Base-by-base conservation (phyloP, 2,888 invertebrate genomes). In the Amphipoea oculea region DNA sequence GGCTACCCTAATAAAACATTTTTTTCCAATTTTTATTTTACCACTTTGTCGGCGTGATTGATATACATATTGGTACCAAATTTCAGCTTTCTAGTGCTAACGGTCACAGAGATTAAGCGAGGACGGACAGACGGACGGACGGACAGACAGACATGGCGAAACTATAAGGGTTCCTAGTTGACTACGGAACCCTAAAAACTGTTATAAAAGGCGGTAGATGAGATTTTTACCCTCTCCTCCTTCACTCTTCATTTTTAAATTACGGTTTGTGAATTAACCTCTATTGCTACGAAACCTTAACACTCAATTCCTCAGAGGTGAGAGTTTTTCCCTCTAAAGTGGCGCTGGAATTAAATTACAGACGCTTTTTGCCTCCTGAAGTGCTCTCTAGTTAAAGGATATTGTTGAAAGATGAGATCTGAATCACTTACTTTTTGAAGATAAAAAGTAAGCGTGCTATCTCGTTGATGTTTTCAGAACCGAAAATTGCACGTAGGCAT, bases 261-360 rank as follows among this genome's bases (percentile, higher is more conserved):
- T 40, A 54, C 57, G 66, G 29, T 70, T 60, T 66, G 4, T 9
- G 36, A 51, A 51, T 60, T 54, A 60, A 36, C 51, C 65, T 62
- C 54, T 2, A 60, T 78, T 57, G 63, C 20, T 54, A 48, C 57
- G 12, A 67, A 14, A 72, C 51, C 36, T 36, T 72, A n/a, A 73
- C 48, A 62, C 14, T 66, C 17, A 6, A 23, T 48, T 51, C n/a
- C 57, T 23, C n/a, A 23, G 48, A 81, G 57, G 45, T 71, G 70
- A 70, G 67, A 65, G 65, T 29, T 68, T 66, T 29, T 4, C 72
- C 40, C 54, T 42, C 5, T 23, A 42, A 69, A 78, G 65, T 65
- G 74, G 48, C 65, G 23, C 20, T 20, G 45, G 76, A 81, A 84
- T 78, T 75, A 54, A 84, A 78, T 84, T 86, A 85, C 65, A 29